Base-by-base conservation (phyloP, 2,888 invertebrate species). In the Torymus auratus region DNA sequence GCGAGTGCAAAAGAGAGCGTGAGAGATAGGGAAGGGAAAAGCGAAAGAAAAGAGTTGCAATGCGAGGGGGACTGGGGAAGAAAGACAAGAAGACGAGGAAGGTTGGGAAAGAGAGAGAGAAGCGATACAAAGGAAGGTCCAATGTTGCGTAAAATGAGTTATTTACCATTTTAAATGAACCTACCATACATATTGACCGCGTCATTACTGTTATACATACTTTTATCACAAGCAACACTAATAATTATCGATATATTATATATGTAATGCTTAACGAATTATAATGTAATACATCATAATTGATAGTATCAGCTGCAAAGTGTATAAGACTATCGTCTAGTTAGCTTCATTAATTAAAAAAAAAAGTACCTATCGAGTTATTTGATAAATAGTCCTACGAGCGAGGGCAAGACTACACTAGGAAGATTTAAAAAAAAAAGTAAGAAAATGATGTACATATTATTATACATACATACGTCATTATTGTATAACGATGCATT, bases 241-340 rank as follows among this genome's bases (percentile, higher is more conserved):
- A 84, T 84, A 71, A 84, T 84, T 84, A 83, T 84, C 82, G 73
- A 81, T 81, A 79, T 84, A 84, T 83, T 84, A 83, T 83, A 75
- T 72, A 52, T 81, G 80, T 84, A 85, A 83, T 84, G 73, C 84
- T 82, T 86, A 80, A 85, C 56, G 83, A 78, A 83, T 84, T 83
- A 82, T 85, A 83, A 84, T 83, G 78, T 85, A 84, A 86, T 84
- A 85, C 84, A 84, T 83, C 81, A 82, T 85, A 83, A 83, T 85
- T 84, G 82, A 84, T 85, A 86, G 85, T 83, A 81, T n/a, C 74
- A 84, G 83, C 82, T 78, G 80, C 67, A 74, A 80, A 83, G 71
- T 84, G 83, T 84, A 82, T 82, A 82, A 84, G 82, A 84, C 83
- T 83, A 83, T 81, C 83, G 83, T 85, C 74, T 82, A 84, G 83